Base-by-base conservation (phyloP, 2,113 vertebrate genomes). In the Myiagra hebetior region DNA sequence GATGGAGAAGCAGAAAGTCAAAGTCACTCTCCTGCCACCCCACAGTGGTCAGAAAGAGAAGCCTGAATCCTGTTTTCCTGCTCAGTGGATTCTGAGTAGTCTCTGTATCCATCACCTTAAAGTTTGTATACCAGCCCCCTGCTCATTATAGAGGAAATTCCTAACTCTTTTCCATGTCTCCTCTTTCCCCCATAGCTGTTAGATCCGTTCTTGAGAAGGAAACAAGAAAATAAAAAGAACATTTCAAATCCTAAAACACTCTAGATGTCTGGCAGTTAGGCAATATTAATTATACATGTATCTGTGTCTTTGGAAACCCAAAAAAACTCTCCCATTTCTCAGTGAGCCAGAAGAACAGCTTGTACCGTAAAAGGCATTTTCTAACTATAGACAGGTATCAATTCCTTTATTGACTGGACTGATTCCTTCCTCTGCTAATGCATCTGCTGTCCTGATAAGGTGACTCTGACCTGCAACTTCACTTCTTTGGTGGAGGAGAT, bases 381-480 rank as follows among this genome's bases (percentile, higher is more conserved):
- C 91, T 93, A 95, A 89, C 83, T 91, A 63, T 78, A 89, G 85
- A 10, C 64, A 93, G 56, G 52, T 92, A 92, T 92, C 91, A 59
- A 20, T 92, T 95, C 83, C 88, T 74, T 50, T 84, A 93, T 88
- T 92, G 94, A 74, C 60, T n/a, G 42, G 24, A 80, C 83, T 65
- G 88, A 92, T 94, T 84, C 50, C 83, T 92, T 81, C 63, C 85
- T 69, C 64, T 80, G 63, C 75, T 91, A 74, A 96, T 94, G 95
- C 20, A 23, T 73, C 31, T 57, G 15, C 69, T 82, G 7, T 64
- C 33, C 57, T 88, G 65, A 18, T 74, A 28, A 93, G 86, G 59
- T 86, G 72, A 35, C 64, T 78, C 42, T 74, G 83, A 53, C 35
- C 22, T 67, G 20, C 1, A 62, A 37, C 41, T 73, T 72, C 35